phyloP scores from a whole-genome alignment of 2,113 vertebrate genomes.

The Zapus hudsonius region DNA sequence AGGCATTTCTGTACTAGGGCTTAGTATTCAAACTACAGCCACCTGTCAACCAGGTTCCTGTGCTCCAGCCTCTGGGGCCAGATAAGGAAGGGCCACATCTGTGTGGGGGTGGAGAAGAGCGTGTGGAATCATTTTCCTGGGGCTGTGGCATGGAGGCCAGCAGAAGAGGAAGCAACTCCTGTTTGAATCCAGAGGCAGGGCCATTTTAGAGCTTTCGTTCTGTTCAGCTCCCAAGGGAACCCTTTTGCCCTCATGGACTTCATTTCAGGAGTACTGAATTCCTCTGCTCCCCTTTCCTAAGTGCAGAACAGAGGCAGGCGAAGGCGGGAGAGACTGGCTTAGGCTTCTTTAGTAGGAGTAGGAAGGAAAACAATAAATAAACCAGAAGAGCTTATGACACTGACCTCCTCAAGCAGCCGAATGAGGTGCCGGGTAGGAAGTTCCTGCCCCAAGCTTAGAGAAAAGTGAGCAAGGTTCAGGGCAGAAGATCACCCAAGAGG shows the following conservation, averaged over 20 bases:
- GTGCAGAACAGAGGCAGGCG: constrained; percentile 37
- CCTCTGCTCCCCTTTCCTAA: neutral
- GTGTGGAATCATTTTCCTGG: constrained; percentile 22
- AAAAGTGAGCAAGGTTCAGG: no score
- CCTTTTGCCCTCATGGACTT: neutral
- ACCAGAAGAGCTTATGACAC: neutral
- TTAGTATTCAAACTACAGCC: no score
- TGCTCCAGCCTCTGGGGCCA: neutral
- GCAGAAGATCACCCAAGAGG: neutral
- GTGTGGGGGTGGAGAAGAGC: neutral
- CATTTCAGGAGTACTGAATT: neutral
- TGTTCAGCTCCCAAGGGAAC: neutral
- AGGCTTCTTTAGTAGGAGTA: constrained; percentile 31
- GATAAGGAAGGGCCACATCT: neutral
- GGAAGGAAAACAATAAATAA: constrained; percentile 76
- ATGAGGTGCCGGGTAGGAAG: neutral
- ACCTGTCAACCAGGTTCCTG: neutral
- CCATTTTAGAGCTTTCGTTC: neutral
- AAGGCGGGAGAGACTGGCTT: neutral
- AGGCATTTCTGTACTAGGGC: neutral
- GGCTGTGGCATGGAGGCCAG: neutral
- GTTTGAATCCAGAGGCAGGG: neutral
- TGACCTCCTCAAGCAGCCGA: constrained; percentile 8
- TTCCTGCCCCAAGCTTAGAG: neutral
- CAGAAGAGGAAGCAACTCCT: constrained; percentile 11